Conservation (phyloP, 1,140 invertebrate species). For the Neelides sp. region DNA sequence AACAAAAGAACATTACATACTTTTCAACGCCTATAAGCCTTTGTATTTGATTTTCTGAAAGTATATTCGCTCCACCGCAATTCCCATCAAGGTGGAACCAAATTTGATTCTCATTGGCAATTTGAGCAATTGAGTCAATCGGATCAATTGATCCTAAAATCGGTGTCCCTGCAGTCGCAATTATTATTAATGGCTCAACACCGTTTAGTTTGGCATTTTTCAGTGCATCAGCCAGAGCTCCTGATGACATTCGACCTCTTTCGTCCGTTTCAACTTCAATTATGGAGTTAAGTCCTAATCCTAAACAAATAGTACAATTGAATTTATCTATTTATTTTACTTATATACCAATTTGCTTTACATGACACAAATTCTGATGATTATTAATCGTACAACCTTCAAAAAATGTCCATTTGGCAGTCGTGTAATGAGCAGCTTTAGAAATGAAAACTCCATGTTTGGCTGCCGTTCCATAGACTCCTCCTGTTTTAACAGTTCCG, state of each 20-base stretch:
- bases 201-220: slow-evolving; percentile 40
- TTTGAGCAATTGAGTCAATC: slow-evolving; percentile 56
- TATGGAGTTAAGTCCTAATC: slow-evolving; percentile 63
- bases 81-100: slow-evolving; percentile 95
- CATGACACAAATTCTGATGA: not conserved
- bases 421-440: slow-evolving; percentile 86
- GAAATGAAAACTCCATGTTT: slow-evolving; percentile 66
- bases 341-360: too few species aligned
- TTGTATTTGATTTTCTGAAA: slow-evolving; percentile 63
- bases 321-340: too few species aligned
- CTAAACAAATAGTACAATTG: slow-evolving; percentile 37
- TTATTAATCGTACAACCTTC: slow-evolving; percentile 38
- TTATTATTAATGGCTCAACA: not conserved
- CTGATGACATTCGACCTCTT: slow-evolving; percentile 60
- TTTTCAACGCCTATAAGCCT: slow-evolving; percentile 56
- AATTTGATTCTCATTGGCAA: slow-evolving; percentile 67
- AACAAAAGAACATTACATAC: too few species aligned
- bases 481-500: slow-evolving; percentile 50
- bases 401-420: slow-evolving; percentile 62
- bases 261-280: slow-evolving; percentile 53
- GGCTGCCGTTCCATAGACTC: slow-evolving; percentile 25
- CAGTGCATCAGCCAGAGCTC: slow-evolving; percentile 58
- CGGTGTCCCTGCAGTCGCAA: slow-evolving; percentile 1
- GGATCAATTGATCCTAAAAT: slow-evolving; percentile 78
- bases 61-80: slow-evolving; percentile 75